These are phyloP conservation scores for Bufotes viridis DNA, from an alignment of 2,797 vertebrate species.

Conservation along the genomic window DNA sequence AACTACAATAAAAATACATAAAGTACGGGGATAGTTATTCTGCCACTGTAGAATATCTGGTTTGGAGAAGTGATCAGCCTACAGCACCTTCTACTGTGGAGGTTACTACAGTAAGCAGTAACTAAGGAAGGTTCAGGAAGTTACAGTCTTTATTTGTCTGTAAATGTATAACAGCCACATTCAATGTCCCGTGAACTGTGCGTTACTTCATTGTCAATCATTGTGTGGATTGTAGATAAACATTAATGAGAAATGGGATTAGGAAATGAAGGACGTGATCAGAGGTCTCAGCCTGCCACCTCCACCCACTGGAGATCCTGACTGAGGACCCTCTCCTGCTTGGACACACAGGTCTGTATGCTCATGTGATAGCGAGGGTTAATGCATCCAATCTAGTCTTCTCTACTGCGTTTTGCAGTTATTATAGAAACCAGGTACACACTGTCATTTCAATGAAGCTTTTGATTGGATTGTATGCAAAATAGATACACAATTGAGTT, in stretches of 20 bases:
- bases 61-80: background rate
- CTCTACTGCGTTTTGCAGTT: no score
- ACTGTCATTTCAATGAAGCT: no score
- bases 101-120: background rate
- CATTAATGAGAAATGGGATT: background rate
- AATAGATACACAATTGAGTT: no score
- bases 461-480: no score
- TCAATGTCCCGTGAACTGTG: background rate
- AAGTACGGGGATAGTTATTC: background rate
- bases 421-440: background rate
- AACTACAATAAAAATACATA: no score
- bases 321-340: background rate
- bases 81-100: background rate
- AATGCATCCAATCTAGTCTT: no score
- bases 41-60: background rate
- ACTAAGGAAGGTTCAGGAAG: background rate
- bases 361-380: background rate
- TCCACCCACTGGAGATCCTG: background rate
- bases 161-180: background rate
- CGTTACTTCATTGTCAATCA: background rate
- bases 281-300: background rate
- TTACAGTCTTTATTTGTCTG: background rate
- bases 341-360: conserved; percentile 10
- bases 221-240: background rate
- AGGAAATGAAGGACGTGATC: background rate